Conservation (phyloP, 2,113 vertebrate species). For the Saguinus imperator region DNA sequence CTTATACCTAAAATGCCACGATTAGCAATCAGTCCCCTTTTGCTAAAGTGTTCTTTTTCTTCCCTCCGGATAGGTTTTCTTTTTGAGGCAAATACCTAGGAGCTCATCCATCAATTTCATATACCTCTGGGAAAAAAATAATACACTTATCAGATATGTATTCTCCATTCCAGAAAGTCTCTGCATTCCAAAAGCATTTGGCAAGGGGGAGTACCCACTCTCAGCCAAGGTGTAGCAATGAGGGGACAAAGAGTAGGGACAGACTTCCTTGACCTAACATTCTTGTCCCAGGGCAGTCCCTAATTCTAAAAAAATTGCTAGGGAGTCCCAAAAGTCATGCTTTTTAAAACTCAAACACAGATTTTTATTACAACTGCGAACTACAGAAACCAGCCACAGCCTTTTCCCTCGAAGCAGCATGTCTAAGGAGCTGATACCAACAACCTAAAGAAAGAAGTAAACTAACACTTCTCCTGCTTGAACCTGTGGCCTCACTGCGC, state of each 20-base stretch:
- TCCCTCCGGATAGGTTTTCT: background rate
- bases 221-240: background rate
- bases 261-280: background rate
- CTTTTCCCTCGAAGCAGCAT: conserved; percentile 9
- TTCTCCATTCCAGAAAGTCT: background rate
- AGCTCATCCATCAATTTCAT: background rate
- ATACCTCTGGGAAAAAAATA: background rate
- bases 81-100: background rate
- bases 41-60: background rate
- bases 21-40: background rate
- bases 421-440: background rate
- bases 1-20: background rate
- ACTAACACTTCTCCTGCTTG: background rate
- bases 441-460: background rate
- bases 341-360: background rate
- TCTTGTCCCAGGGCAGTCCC: background rate
- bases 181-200: background rate
- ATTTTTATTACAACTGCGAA: background rate
- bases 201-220: background rate
- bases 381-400: background rate
- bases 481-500: background rate
- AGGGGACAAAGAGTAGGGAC: background rate
- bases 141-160: background rate
- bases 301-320: background rate
- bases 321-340: background rate